Percentiles rank a stretch among this genome's conserved stretches.
phyloP scores from a whole-genome alignment of 1,140 invertebrate genomes.

The Amphibalanus amphitrite region DNA sequence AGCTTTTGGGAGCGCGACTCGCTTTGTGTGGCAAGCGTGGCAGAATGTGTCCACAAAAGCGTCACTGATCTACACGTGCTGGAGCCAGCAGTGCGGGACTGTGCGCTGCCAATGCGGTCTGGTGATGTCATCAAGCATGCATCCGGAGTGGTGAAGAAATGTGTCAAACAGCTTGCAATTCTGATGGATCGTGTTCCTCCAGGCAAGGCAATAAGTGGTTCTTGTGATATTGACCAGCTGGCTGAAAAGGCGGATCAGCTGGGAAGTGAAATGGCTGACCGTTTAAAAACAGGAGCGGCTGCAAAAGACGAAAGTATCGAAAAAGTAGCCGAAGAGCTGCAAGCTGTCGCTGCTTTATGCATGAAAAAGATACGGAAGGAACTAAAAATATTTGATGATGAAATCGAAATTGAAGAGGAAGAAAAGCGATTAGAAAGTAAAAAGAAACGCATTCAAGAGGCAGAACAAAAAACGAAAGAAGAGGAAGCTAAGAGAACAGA shows the following conservation, averaged over 20 bases:
- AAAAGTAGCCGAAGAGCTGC: not conserved
- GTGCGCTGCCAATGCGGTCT: not conserved
- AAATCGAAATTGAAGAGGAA: conserved; percentile 1
- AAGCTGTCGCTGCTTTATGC: not conserved
- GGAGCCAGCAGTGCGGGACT: not conserved
- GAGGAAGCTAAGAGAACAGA: conserved; percentile 18
- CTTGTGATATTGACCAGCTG: not conserved
- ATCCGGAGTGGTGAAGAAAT: not conserved
- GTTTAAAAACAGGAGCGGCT: not conserved
- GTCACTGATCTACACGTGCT: not conserved
- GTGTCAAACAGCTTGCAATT: not conserved
- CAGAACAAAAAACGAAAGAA: conserved; percentile 13
- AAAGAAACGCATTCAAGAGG: conserved; percentile 4
- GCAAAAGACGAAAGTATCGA: not conserved
- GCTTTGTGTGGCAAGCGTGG: not conserved
- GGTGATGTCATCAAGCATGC: not conserved
- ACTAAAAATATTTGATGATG: not conserved
- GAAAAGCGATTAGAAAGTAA: conserved; percentile 7
- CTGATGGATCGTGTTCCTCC: not conserved
- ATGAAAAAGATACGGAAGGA: not conserved
- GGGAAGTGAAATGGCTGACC: not conserved
- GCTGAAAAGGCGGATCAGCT: not conserved
- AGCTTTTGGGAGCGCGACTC: not conserved
- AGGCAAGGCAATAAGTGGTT: not conserved
- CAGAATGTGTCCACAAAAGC: not conserved